Percentiles rank a stretch among this genome's conserved stretches.
Evolutionary conservation across 2,888 invertebrate genomes (phyloP).

Genomic region (Gymnoscelis rufifasciata): DNA sequence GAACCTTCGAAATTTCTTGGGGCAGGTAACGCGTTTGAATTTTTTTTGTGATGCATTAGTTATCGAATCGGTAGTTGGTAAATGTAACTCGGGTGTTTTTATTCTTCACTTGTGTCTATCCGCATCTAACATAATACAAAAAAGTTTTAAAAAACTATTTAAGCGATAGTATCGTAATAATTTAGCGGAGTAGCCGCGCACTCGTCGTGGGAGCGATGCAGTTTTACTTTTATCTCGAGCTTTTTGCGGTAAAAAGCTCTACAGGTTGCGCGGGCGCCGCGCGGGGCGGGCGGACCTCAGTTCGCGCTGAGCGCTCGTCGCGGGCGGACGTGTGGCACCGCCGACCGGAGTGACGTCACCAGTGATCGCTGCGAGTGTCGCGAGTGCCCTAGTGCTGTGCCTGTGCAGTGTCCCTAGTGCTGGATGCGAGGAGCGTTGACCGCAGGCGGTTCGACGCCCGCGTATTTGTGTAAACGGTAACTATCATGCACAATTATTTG

Average conservation of each 20-base stretch:
- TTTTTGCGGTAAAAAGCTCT: constrained; percentile 65
- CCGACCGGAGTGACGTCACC: constrained; percentile 29
- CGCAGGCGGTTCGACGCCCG: constrained; percentile 53
- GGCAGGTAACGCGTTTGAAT: too few relatives aligned
- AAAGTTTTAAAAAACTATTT: too few relatives aligned
- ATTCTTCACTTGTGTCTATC: too few relatives aligned
- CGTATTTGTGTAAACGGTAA: constrained; percentile 53
- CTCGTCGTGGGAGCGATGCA: constrained; percentile 57
- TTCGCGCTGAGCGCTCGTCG: constrained; percentile 53
- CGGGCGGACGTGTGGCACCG: constrained; percentile 37
- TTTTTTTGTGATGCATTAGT: background rate
- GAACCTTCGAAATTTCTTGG: too few relatives aligned
- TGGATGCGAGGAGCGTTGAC: constrained; percentile 51
- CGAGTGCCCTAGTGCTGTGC: constrained; percentile 17
- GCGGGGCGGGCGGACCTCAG: constrained; percentile 43
- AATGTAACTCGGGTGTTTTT: too few relatives aligned
- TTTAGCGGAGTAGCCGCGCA: background rate
- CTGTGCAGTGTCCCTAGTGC: constrained; percentile 20
- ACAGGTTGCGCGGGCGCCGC: constrained; percentile 38
- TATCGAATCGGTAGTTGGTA: background rate
- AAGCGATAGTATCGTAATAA: too few relatives aligned
- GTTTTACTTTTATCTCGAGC: constrained; percentile 59
- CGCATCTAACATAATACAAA: too few relatives aligned
- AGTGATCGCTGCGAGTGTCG: constrained; percentile 32
- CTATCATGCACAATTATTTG: constrained; percentile 35